phyloP scores from a whole-genome alignment of 2,888 invertebrate genomes.

The Plagodis pulveraria region DNA sequence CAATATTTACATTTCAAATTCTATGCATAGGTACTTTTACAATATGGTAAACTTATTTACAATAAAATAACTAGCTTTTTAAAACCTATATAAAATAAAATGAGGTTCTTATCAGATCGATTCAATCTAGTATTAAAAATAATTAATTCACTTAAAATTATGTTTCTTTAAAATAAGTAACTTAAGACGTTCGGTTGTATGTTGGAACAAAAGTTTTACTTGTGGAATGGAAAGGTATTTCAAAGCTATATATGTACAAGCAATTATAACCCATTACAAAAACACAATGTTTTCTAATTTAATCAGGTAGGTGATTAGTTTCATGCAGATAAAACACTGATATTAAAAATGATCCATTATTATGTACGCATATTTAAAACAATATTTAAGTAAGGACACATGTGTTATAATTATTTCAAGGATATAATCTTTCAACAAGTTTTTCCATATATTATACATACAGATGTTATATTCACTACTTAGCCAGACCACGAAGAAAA shows the following conservation, averaged over 20 bases:
- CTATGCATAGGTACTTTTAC: slow-evolving; percentile 43
- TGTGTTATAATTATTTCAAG: no score
- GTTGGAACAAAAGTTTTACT: slow-evolving; percentile 12
- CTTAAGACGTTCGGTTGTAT: neutral
- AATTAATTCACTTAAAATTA: slow-evolving; percentile 11
- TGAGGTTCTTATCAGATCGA: slow-evolving; percentile 41
- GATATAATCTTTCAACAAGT: no score
- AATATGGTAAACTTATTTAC: slow-evolving; percentile 37
- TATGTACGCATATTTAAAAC: no score
- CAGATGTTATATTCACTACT: no score
- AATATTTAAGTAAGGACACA: no score
- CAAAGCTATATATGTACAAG: slow-evolving; percentile 22
- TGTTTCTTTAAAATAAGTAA: slow-evolving; percentile 14
- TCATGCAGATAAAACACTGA: no score
- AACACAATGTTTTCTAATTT: no score
- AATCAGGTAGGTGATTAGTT: no score
- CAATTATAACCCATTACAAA: neutral
- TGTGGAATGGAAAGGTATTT: slow-evolving; percentile 14
- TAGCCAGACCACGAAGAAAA: no score
- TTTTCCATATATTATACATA: no score
- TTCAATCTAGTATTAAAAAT: slow-evolving; percentile 18
- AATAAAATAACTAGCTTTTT: slow-evolving; percentile 20
- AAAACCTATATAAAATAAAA: slow-evolving; percentile 31
- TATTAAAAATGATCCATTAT: no score
- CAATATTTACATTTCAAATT: slow-evolving; percentile 66